Percentiles rank a stretch among this genome's conserved stretches.
These are phyloP conservation scores for Mesembrinibis cayennensis DNA, from an alignment of 2,113 vertebrate species.

Conservation along the genomic window DNA sequence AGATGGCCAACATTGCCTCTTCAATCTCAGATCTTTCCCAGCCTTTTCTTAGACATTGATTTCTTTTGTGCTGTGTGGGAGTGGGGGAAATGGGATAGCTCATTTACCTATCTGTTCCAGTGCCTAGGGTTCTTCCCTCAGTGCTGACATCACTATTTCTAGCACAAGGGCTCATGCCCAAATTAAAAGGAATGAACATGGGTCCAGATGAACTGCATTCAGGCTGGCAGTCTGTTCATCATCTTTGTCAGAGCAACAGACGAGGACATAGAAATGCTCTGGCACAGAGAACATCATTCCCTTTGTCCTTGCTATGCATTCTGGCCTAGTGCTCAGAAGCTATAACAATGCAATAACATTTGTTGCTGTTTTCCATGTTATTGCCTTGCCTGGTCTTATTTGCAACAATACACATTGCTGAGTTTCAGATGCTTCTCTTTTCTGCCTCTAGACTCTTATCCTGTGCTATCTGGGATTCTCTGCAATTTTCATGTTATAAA, in stretches of 20 bases:
- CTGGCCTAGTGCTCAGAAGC: background rate
- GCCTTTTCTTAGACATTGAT: background rate
- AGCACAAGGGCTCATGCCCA: background rate
- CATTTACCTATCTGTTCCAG: background rate
- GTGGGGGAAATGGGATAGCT: rapidly evolving
- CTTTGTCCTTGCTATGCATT: background rate
- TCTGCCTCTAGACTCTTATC: background rate
- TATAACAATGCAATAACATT: background rate
- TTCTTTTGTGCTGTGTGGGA: background rate
- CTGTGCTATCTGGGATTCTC: background rate
- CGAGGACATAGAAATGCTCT: background rate
- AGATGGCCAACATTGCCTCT: background rate
- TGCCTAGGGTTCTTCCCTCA: background rate
- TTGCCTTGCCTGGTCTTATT: background rate
- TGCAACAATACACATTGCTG: background rate
- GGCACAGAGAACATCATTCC: background rate
- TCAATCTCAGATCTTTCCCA: background rate
- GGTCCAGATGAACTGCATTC: background rate
- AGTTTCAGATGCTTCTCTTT: background rate
- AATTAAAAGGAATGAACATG: background rate
- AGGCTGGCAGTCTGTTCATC: background rate
- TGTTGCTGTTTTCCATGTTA: background rate
- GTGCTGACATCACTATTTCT: background rate
- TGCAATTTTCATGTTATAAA: background rate
- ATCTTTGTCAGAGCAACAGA: background rate